phyloP scores from a whole-genome alignment of 2,888 invertebrate genomes.

The Poecilus cupreus region DNA sequence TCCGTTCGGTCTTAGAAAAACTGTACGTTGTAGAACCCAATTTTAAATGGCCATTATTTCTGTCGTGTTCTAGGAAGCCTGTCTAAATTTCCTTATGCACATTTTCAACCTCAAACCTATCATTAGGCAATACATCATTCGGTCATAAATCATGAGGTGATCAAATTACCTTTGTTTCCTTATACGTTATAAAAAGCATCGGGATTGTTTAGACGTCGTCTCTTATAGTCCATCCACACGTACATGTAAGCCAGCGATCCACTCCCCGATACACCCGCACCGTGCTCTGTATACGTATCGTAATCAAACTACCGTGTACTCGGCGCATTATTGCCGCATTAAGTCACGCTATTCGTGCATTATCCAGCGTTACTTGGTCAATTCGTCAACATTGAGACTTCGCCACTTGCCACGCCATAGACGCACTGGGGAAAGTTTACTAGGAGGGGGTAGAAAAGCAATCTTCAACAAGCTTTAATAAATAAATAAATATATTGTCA shows the following conservation, averaged over 20 bases:
- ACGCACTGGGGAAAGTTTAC: too few species aligned
- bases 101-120: neutral
- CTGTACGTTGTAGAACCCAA: too few species aligned
- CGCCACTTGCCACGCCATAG: neutral
- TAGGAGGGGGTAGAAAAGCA: too few species aligned
- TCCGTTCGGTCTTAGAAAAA: too few species aligned
- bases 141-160: slow-evolving; percentile 24
- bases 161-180: slow-evolving; percentile 40
- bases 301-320: slow-evolving; percentile 28
- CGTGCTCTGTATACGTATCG: neutral
- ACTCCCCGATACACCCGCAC: too few species aligned
- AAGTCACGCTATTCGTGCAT: slow-evolving; percentile 58
- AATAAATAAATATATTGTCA: too few species aligned
- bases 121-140: slow-evolving; percentile 14
- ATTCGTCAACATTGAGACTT: slow-evolving; percentile 49
- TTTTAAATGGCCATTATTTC: too few species aligned
- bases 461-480: too few species aligned
- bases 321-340: slow-evolving; percentile 47
- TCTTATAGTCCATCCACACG: neutral
- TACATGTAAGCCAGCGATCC: too few species aligned
- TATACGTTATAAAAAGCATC: neutral
- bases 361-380: slow-evolving; percentile 55
- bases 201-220: neutral
- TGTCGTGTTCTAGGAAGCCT: too few species aligned
- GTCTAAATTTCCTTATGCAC: neutral